These are phyloP conservation scores for Anticlea derivata DNA, from an alignment of 2,888 invertebrate genomes.

Conservation along the genomic window DNA sequence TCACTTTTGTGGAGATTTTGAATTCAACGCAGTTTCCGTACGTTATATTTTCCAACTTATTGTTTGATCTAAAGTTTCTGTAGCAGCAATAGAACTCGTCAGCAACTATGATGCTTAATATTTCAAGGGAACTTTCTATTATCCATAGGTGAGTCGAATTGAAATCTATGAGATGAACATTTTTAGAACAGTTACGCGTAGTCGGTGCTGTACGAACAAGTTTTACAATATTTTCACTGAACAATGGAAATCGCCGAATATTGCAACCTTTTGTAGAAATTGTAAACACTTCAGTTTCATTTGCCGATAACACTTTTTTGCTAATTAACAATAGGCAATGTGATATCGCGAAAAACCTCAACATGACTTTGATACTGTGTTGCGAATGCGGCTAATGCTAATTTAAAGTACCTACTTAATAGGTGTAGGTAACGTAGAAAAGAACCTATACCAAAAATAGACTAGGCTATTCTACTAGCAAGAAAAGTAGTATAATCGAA, in stretches of 20 bases:
- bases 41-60: slow-evolving; percentile 30
- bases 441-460: not conserved
- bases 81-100: slow-evolving; percentile 46
- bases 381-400: not conserved
- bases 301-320: slow-evolving; percentile 15
- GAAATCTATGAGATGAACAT: slow-evolving; percentile 32
- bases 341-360: slow-evolving; percentile 5
- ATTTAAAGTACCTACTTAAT: not conserved
- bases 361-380: slow-evolving; percentile 8
- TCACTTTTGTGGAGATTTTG: slow-evolving; percentile 32
- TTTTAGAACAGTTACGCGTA: slow-evolving; percentile 32
- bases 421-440: not conserved
- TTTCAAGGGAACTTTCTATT: slow-evolving; percentile 30
- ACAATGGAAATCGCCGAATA: slow-evolving; percentile 38
- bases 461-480: not conserved
- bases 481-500: too few relatives aligned
- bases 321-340: slow-evolving; percentile 9
- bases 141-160: slow-evolving; percentile 49
- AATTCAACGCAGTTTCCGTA: slow-evolving; percentile 43
- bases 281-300: slow-evolving; percentile 31
- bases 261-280: slow-evolving; percentile 46
- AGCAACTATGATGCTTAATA: slow-evolving; percentile 26
- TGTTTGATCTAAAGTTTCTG: slow-evolving; percentile 34
- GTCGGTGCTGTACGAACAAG: slow-evolving; percentile 25
- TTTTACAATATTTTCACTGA: slow-evolving; percentile 33